Evolutionary conservation across 2,888 invertebrate genomes (phyloP), one percentile per base, ranked within the genome.

Genomic region (Watsonalla binaria): DNA sequence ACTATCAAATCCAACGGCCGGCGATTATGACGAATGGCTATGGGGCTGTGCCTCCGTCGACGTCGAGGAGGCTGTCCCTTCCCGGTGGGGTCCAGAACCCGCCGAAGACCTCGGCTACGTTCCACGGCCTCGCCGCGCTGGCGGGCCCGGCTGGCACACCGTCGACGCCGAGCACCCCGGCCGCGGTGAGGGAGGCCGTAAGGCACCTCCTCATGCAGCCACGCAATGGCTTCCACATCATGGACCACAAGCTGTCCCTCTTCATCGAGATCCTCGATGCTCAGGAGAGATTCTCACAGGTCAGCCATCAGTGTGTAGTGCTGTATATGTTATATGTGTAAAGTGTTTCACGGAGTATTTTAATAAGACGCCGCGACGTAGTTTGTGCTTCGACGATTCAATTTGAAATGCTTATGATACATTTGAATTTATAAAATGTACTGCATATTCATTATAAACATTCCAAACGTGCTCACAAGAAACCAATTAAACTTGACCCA

Each of bases 231-330:
- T 94, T 95, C 84, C 94, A 94, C 70, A 94, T 94, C 76, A 93
- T 94, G 87, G 95, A 95, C 75, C 95, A 95, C 87, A 94, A 95
- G 78, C 92, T 96, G 75, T 93, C 94, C 47, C 92, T 96, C 51
- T 95, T 96, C 87, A 94, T 96, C 78, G 96, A 96, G 75, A 96
- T 96, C 70, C 92, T 96, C 81, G 95, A 95, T 79, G 94, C 95
- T 53, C 96, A 96, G 91, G 95, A 95, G 79, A 92, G 93, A 78
- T 94, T 96, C 78, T 95, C 95, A 76, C 94, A 96, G 95, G 96
- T 96, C 11, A 42, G 42, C 42, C 7, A 42, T 9, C 42, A 42
- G 24, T 24, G 24, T 24, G 24, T 11, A 42, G 42, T 42, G 42
- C 42, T 6, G 5, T 11, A 11, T 42, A 11, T 5, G 9, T 11